phyloP scores from a whole-genome alignment of 2,888 invertebrate genomes.

The Scotopteryx bipunctaria region DNA sequence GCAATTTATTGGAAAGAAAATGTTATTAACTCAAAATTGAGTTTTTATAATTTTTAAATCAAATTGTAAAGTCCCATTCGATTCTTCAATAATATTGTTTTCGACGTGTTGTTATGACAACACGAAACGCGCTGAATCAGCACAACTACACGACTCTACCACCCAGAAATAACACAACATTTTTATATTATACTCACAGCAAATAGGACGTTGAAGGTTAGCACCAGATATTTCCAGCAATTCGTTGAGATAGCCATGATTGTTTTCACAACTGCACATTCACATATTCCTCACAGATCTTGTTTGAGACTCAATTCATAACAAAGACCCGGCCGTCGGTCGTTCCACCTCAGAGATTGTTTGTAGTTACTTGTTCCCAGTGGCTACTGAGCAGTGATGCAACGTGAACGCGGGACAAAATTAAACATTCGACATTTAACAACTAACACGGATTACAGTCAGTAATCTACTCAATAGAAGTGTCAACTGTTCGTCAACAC shows the following conservation, averaged over 20 bases:
- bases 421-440: conserved; percentile 69
- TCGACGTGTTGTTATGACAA: conserved; percentile 71
- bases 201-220: conserved; percentile 76
- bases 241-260: conserved; percentile 77
- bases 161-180: conserved; percentile 38
- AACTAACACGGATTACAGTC: conserved; percentile 46
- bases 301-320: conserved; percentile 66
- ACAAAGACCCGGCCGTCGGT: conserved; percentile 63
- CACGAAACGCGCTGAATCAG: conserved; percentile 49
- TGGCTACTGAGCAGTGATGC: conserved; percentile 59
- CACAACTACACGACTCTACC: conserved; percentile 30
- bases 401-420: conserved; percentile 62
- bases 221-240: conserved; percentile 79
- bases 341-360: conserved; percentile 75
- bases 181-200: conserved; percentile 59
- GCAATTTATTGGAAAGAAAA: background rate
- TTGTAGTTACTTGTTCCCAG: conserved; percentile 54
- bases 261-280: conserved; percentile 47
- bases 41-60: background rate
- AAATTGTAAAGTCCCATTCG: background rate
- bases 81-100: conserved; percentile 32
- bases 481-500: conserved; percentile 41
- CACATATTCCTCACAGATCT: conserved; percentile 69
- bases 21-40: background rate
- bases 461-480: conserved; percentile 42